Evolutionary conservation across 2,113 vertebrate species (phyloP).

Genomic region (Laterallus jamaicensis): DNA sequence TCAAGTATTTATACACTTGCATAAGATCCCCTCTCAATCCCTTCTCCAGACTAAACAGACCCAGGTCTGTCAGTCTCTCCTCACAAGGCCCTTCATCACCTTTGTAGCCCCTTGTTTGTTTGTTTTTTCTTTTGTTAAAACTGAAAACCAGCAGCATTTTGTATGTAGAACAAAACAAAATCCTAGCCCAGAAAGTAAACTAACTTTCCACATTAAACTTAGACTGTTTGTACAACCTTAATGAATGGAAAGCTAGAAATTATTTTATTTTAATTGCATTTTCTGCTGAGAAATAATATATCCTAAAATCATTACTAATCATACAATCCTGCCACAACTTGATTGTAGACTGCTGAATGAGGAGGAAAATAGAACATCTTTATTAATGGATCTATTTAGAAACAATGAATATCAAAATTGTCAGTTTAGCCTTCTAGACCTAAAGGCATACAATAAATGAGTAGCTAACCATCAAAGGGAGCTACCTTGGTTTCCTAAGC

Average conservation of each 20-base stretch:
- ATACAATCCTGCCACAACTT: neutral
- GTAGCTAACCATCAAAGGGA: neutral
- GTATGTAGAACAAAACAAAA: neutral
- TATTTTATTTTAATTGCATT: neutral
- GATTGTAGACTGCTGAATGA: neutral
- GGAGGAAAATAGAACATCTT: neutral
- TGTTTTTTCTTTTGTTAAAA: neutral
- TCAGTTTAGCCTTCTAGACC: neutral
- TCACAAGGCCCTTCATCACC: too few relatives aligned
- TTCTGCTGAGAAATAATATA: too few relatives aligned
- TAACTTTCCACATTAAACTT: neutral
- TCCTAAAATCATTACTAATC: neutral
- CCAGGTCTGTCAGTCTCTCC: too few relatives aligned
- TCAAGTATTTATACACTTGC: too few relatives aligned
- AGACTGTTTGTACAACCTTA: accelerated
- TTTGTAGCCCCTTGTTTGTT: too few relatives aligned
- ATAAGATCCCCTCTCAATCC: too few relatives aligned
- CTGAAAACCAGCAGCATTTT: neutral
- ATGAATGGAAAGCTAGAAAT: neutral
- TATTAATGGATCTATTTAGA: neutral
- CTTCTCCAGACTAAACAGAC: too few relatives aligned
- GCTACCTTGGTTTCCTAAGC: neutral
- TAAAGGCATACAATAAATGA: neutral
- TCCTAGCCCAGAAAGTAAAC: accelerated
- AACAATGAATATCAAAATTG: neutral